Evolutionary conservation across 2,113 vertebrate genomes (phyloP).

Genomic region (Paedocypris sp.): DNA sequence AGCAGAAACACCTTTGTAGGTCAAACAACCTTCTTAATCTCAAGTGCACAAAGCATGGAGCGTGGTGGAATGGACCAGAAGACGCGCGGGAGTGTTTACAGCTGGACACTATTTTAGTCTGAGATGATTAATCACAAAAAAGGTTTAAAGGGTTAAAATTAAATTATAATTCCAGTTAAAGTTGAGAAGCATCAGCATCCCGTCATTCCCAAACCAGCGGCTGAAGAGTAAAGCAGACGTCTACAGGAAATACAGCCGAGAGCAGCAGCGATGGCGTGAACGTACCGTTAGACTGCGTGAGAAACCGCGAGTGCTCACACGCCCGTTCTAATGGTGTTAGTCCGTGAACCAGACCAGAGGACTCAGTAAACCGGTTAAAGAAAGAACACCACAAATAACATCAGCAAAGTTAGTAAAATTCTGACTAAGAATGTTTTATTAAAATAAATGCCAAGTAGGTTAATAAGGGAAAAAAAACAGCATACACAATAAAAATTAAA

Average conservation of each 20-base stretch:
- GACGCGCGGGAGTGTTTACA: too few species aligned
- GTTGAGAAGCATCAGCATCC: too few species aligned
- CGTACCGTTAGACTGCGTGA: conserved; percentile 40
- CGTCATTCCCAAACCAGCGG: too few species aligned
- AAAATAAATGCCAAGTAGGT: conserved; percentile 75
- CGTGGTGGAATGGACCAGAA: too few species aligned
- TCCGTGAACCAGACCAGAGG: conserved; percentile 70
- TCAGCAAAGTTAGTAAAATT: conserved; percentile 80
- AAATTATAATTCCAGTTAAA: too few species aligned
- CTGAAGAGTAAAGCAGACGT: too few species aligned
- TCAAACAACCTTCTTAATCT: not conserved
- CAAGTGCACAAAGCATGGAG: conserved; percentile 17
- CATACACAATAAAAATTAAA: conserved; percentile 79
- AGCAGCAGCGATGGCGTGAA: too few species aligned
- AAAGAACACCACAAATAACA: conserved; percentile 66
- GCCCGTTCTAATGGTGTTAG: conserved; percentile 69
- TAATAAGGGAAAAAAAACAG: conserved; percentile 74
- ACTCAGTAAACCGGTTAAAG: conserved; percentile 72
- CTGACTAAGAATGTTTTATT: conserved; percentile 81
- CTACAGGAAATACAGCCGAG: too few species aligned
- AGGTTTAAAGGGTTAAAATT: too few species aligned
- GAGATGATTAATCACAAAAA: too few species aligned
- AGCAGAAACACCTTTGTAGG: not conserved
- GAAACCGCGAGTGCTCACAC: conserved; percentile 48
- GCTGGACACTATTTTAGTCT: too few species aligned